These are phyloP conservation scores for Xestia c-nigrum DNA, from an alignment of 2,888 invertebrate genomes.

Conservation along the genomic window DNA sequence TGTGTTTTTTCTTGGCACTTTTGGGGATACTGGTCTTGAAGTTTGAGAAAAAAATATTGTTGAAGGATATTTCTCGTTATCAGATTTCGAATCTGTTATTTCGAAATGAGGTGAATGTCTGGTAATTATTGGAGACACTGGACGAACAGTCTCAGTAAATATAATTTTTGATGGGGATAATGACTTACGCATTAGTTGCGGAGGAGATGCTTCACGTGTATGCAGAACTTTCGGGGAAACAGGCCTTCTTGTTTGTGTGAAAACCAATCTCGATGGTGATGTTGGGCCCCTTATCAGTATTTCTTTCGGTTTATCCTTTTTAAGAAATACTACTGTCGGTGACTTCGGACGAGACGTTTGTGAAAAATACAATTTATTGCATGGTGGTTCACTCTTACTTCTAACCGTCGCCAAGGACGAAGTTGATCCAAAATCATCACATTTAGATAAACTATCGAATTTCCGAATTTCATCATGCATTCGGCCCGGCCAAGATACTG, in stretches of 20 bases:
- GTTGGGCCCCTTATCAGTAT: constrained; percentile 66
- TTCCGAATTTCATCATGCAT: constrained; percentile 87
- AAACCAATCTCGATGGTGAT: constrained; percentile 80
- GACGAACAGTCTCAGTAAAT: constrained; percentile 82
- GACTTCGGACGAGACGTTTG: constrained; percentile 88
- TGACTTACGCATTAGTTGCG: constrained; percentile 68
- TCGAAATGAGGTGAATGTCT: constrained; percentile 69
- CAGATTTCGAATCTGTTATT: constrained; percentile 63
- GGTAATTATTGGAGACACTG: constrained; percentile 79
- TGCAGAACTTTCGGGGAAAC: constrained; percentile 80
- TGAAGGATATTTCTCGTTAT: constrained; percentile 73
- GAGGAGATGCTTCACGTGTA: constrained; percentile 65
- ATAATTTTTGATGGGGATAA: constrained; percentile 80
- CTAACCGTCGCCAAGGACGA: constrained; percentile 89
- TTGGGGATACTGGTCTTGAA: constrained; percentile 85
- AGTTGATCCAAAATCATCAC: constrained; percentile 84
- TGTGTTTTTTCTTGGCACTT: constrained; percentile 73
- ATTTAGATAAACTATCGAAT: constrained; percentile 86
- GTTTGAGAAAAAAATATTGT: constrained; percentile 84
- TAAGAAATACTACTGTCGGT: constrained; percentile 83
- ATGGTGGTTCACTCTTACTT: constrained; percentile 92
- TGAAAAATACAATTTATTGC: constrained; percentile 88
- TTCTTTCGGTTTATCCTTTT: constrained; percentile 73
- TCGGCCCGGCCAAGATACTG: constrained; percentile 91
- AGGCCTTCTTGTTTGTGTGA: constrained; percentile 82